Evolutionary conservation across 2,888 invertebrate species (phyloP).

Genomic region (Folsomia manolachei): DNA sequence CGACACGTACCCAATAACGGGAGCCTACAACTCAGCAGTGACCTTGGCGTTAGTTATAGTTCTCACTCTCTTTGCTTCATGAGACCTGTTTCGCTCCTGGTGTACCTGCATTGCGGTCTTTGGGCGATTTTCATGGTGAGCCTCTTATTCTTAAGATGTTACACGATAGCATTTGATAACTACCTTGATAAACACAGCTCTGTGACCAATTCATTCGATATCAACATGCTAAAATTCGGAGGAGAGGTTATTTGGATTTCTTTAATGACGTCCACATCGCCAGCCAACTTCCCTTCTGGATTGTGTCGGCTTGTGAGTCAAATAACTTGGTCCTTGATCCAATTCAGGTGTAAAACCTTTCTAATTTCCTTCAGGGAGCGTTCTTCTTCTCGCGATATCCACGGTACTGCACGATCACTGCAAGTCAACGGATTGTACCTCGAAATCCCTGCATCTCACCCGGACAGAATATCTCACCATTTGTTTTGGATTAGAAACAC

Average conservation of each 20-base stretch:
- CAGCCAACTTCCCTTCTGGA: slow-evolving; percentile 62
- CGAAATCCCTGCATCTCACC: slow-evolving; percentile 57
- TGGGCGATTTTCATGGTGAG: slow-evolving; percentile 63
- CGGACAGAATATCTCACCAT: slow-evolving; percentile 63
- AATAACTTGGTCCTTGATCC: no score
- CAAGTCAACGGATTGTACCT: slow-evolving; percentile 59
- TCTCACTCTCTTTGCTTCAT: slow-evolving; percentile 24
- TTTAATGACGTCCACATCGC: slow-evolving; percentile 63
- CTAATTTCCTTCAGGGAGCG: slow-evolving; percentile 59
- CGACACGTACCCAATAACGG: neutral
- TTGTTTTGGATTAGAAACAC: slow-evolving; percentile 58
- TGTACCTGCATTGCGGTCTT: slow-evolving; percentile 61
- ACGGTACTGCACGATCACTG: slow-evolving; percentile 52
- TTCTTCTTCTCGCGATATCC: slow-evolving; percentile 58
- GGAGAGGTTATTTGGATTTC: slow-evolving; percentile 68
- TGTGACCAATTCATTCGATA: slow-evolving; percentile 62
- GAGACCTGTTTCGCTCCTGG: slow-evolving; percentile 62
- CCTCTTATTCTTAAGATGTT: no score
- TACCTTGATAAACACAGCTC: no score
- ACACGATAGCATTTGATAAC: no score
- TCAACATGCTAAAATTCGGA: slow-evolving; percentile 62
- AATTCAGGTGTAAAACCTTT: no score
- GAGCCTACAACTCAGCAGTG: neutral
- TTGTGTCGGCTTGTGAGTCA: slow-evolving; percentile 59
- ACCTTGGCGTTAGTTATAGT: neutral